Conservation (phyloP, 1,140 invertebrate genomes). For the Apis mellifera region Amel_HAv3.1 CM009936.2:8507001-8507500, state of each 20-base stretch:
- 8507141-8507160: background rate
- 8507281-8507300: background rate
- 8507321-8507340: no score
- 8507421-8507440: no score
- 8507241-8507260: background rate
- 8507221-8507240: constrained; percentile 27
- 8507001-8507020: constrained; percentile 20
- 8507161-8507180: background rate
- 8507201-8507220: constrained; percentile 2
- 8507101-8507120: constrained; percentile 22
- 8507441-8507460: no score
- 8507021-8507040: background rate
- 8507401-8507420: no score
- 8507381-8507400: no score
- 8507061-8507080: constrained; percentile 15
- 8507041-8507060: background rate
- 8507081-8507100: constrained; percentile 11
- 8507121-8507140: background rate
- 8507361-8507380: no score
- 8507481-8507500: no score
- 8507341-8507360: no score
- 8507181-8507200: background rate
- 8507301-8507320: background rate
- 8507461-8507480: no score
- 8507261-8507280: background rate